Evolutionary conservation across 2,888 invertebrate species (phyloP).

Genomic region (Drosophila acutilabella): DNA sequence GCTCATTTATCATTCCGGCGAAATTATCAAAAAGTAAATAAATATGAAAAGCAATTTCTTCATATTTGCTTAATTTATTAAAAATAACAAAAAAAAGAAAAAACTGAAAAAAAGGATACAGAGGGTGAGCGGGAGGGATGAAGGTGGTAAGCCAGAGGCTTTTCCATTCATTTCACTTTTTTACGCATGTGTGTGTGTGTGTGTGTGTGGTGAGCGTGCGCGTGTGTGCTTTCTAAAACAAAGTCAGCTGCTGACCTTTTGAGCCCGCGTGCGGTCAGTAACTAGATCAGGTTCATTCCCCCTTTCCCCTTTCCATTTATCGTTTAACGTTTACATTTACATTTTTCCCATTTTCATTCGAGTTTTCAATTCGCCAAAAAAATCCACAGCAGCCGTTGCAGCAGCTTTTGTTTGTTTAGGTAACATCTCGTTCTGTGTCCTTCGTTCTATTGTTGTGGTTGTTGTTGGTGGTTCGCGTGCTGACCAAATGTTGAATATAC

Average conservation of each 20-base stretch:
- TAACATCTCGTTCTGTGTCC: conserved; percentile 12
- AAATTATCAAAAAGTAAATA: conserved; percentile 71
- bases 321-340: conserved; percentile 6
- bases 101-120: neutral
- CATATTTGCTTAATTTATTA: conserved; percentile 69
- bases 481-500: conserved; percentile 49
- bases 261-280: conserved; percentile 45
- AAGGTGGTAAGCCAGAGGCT: conserved; percentile 18
- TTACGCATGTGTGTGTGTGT: too few relatives aligned
- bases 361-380: conserved; percentile 4
- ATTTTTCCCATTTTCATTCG: conserved; percentile 19
- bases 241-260: conserved; percentile 57
- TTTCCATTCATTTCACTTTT: conserved; percentile 7
- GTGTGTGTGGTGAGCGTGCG: conserved; percentile 3
- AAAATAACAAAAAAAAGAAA: conserved; percentile 41
- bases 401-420: conserved; percentile 67
- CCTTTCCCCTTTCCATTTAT: neutral
- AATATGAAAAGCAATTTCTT: conserved; percentile 63
- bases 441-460: conserved; percentile 16
- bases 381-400: conserved; percentile 37
- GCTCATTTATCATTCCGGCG: conserved; percentile 39
- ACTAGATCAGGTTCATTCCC: conserved; percentile 37
- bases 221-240: conserved; percentile 20
- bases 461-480: conserved; percentile 15
- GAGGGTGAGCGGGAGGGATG: conserved; percentile 1